Conservation (phyloP, 2,888 invertebrate species). For the Agrilus cyanescens region DNA sequence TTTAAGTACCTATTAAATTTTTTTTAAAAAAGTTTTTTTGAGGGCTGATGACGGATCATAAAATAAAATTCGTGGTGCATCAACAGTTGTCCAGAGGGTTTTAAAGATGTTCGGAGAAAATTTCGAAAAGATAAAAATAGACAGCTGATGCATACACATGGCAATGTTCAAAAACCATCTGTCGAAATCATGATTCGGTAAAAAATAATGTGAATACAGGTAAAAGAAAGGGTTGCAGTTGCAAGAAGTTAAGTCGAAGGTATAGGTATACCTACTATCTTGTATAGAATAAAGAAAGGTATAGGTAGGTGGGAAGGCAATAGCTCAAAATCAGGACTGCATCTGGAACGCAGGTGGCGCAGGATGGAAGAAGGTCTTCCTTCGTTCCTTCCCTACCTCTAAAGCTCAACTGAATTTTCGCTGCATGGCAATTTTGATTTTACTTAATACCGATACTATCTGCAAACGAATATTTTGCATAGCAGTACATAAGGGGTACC, state of each 20-base stretch:
- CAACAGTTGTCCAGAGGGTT: too few species aligned
- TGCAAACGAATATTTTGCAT: too few species aligned
- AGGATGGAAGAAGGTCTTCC: constrained; percentile 9
- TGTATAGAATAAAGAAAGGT: constrained; percentile 22
- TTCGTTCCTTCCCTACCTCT: constrained; percentile 4
- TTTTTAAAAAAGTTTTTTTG: too few species aligned
- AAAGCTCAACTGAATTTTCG: not conserved
- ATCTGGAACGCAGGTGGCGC: constrained; percentile 35
- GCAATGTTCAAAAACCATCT: constrained; percentile 30
- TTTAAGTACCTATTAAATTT: too few species aligned
- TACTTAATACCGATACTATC: too few species aligned
- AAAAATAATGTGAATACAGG: constrained; percentile 28
- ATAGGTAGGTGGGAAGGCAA: constrained; percentile 30
- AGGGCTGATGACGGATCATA: too few species aligned
- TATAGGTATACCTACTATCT: not conserved
- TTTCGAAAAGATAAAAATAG: constrained; percentile 20
- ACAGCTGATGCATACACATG: constrained; percentile 34
- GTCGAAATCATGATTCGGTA: constrained; percentile 33
- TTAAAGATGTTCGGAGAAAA: constrained; percentile 3
- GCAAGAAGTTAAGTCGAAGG: constrained; percentile 15
- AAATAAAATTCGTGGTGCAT: too few species aligned
- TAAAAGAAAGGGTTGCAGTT: constrained; percentile 30
- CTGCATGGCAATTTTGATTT: too few species aligned
- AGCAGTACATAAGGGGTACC: too few species aligned
- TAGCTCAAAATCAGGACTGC: constrained; percentile 33